These are phyloP conservation scores for Drosophila hamatofila DNA, from an alignment of 2,888 invertebrate species.

Conservation along the genomic window DNA sequence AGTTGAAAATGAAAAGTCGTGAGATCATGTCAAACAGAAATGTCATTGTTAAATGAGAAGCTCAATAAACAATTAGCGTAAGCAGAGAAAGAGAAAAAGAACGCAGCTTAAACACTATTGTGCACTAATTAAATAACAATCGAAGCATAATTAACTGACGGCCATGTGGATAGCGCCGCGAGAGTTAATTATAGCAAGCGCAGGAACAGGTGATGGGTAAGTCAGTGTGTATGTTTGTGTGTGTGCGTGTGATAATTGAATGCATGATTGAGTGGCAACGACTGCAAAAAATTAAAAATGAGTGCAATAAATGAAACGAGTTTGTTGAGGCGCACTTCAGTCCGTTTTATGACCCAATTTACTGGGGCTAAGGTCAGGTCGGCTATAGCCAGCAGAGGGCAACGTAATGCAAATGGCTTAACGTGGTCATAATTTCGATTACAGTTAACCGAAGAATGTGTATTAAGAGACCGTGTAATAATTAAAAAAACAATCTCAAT, in stretches of 20 bases:
- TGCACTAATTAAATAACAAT: slow-evolving; percentile 44
- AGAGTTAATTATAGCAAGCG: slow-evolving; percentile 49
- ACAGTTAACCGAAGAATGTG: background rate
- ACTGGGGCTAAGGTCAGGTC: slow-evolving; percentile 10
- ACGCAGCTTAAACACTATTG: slow-evolving; percentile 25
- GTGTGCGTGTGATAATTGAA: slow-evolving; percentile 20
- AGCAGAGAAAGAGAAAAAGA: slow-evolving; percentile 8
- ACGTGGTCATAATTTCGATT: slow-evolving; percentile 10
- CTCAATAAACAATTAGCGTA: slow-evolving; percentile 13
- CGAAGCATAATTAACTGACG: slow-evolving; percentile 60
- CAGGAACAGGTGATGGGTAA: slow-evolving; percentile 51
- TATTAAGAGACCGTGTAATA: too few relatives aligned
- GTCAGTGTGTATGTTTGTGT: slow-evolving; percentile 28
- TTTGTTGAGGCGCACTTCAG: slow-evolving; percentile 23
- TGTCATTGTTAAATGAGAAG: slow-evolving; percentile 2
- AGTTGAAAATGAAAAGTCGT: slow-evolving; percentile 56
- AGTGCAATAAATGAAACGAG: slow-evolving; percentile 37
- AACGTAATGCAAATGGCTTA: background rate
- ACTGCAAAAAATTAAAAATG: slow-evolving; percentile 38
- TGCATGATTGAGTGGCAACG: slow-evolving; percentile 42
- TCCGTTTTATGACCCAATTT: slow-evolving; percentile 41
- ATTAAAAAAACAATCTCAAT: too few relatives aligned
- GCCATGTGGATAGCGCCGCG: slow-evolving; percentile 27
- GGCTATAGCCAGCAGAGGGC: slow-evolving; percentile 1
- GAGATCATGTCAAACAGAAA: slow-evolving; percentile 26